Conservation (phyloP, 2,888 invertebrate species). For the Eledona agricola region DNA sequence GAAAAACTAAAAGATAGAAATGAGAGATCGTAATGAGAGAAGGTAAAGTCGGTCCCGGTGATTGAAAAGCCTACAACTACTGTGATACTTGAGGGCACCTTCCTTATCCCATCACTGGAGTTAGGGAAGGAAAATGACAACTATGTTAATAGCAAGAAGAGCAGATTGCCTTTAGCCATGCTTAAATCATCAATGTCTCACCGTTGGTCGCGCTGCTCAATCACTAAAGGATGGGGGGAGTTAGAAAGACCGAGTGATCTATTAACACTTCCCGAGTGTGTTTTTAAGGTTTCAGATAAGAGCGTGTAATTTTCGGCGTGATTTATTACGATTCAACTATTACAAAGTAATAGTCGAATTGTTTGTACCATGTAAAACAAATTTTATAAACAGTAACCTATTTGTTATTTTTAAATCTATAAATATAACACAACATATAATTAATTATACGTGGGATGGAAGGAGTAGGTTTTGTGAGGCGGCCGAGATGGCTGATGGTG, state of each 20-base stretch:
- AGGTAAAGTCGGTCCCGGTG: slow-evolving; percentile 59
- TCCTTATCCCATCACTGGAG: slow-evolving; percentile 77
- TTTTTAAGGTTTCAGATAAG: slow-evolving; percentile 20
- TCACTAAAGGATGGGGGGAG: slow-evolving; percentile 24
- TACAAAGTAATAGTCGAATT: slow-evolving; percentile 56
- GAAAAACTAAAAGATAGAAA: slow-evolving; percentile 34
- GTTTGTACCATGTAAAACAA: slow-evolving; percentile 51
- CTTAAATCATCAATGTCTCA: slow-evolving; percentile 52
- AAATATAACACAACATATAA: slow-evolving; percentile 51
- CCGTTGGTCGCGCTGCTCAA: slow-evolving; percentile 48
- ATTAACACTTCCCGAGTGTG: slow-evolving; percentile 8
- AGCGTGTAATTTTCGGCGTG: slow-evolving; percentile 42
- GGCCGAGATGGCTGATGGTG: slow-evolving; percentile 46
- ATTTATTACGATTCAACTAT: slow-evolving; percentile 55
- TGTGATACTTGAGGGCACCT: slow-evolving; percentile 70
- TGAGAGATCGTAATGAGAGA: slow-evolving; percentile 60
- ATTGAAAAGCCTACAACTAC: slow-evolving; percentile 20
- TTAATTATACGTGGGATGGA: slow-evolving; percentile 54
- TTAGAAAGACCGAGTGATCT: slow-evolving; percentile 14
- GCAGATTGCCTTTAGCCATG: slow-evolving; percentile 53
- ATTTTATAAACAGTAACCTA: slow-evolving; percentile 55
- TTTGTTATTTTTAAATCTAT: slow-evolving; percentile 51
- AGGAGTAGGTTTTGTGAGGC: slow-evolving; percentile 49
- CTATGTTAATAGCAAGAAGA: slow-evolving; percentile 51
- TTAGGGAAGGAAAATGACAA: slow-evolving; percentile 56